These are phyloP conservation scores for Apamea epomidion DNA, from an alignment of 2,888 invertebrate genomes.

Conservation along the genomic window DNA sequence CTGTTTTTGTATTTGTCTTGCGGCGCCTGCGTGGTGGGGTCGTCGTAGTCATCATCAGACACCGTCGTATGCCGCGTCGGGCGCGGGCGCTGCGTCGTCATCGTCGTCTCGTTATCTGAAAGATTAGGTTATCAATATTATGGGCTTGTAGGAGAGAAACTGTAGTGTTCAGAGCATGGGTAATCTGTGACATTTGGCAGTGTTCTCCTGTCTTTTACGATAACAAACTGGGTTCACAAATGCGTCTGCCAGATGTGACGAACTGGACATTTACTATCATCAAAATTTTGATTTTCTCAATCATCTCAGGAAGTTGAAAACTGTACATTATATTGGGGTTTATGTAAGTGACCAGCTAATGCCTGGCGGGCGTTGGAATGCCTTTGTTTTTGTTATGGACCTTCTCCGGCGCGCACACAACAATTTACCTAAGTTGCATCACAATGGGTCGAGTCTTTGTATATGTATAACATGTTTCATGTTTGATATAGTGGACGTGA, in stretches of 20 bases:
- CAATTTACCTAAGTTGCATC: too few relatives aligned
- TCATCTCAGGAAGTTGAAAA: not conserved
- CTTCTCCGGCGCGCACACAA: too few relatives aligned
- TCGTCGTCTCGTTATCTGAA: conserved; percentile 84
- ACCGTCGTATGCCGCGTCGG: conserved; percentile 84
- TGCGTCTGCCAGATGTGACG: too few relatives aligned
- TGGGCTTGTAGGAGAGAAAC: not conserved
- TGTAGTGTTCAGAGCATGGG: not conserved
- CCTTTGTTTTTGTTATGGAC: too few relatives aligned
- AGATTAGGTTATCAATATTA: not conserved
- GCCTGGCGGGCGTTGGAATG: too few relatives aligned
- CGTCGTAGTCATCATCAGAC: conserved; percentile 80
- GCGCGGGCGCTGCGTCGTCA: conserved; percentile 81
- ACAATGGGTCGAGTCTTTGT: too few relatives aligned
- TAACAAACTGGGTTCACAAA: not conserved
- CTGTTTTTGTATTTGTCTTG: conserved; percentile 88
- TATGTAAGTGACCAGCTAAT: too few relatives aligned
- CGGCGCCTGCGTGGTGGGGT: conserved; percentile 75
- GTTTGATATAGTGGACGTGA: too few relatives aligned
- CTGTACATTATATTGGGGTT: not conserved
- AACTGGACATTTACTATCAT: not conserved
- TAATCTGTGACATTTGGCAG: not conserved
- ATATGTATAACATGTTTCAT: not conserved
- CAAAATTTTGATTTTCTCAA: not conserved
- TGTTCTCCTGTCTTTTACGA: not conserved